Evolutionary conservation across 2,113 vertebrate species (phyloP).

Genomic region (Lycaon pictus): DNA sequence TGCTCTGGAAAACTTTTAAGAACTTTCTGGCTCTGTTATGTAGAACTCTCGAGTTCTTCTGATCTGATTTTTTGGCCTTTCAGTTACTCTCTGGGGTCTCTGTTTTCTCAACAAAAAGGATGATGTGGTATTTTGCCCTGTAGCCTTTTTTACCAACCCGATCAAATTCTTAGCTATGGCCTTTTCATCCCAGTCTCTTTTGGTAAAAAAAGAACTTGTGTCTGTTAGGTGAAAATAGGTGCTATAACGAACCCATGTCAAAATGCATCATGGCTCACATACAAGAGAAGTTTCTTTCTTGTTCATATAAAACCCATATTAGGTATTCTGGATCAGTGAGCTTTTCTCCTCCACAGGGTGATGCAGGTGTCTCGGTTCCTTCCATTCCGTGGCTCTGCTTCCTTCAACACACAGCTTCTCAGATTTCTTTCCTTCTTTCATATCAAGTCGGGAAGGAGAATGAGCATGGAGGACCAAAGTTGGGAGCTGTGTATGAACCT

Average conservation of each 20-base stretch:
- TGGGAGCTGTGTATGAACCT: neutral
- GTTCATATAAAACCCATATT: neutral
- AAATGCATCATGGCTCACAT: neutral
- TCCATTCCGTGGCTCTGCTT: neutral
- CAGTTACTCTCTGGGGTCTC: neutral
- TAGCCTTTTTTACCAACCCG: neutral
- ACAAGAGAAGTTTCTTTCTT: neutral
- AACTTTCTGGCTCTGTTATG: neutral
- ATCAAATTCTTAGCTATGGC: neutral
- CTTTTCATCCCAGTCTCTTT: neutral
- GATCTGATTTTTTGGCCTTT: neutral
- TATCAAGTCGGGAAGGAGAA: neutral
- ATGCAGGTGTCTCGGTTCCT: neutral
- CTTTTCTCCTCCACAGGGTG: fast-evolving
- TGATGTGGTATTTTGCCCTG: neutral
- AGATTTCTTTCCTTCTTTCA: neutral
- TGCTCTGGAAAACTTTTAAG: neutral
- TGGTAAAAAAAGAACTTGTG: neutral
- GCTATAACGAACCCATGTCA: neutral
- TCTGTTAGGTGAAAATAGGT: neutral
- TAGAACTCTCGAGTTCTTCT: neutral
- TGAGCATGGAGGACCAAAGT: neutral
- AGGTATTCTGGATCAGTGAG: neutral
- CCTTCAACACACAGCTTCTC: neutral
- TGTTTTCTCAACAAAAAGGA: neutral